These are phyloP conservation scores for Rhopalosiphum maidis DNA, from an alignment of 1,140 invertebrate species.

Conservation along the genomic window DNA sequence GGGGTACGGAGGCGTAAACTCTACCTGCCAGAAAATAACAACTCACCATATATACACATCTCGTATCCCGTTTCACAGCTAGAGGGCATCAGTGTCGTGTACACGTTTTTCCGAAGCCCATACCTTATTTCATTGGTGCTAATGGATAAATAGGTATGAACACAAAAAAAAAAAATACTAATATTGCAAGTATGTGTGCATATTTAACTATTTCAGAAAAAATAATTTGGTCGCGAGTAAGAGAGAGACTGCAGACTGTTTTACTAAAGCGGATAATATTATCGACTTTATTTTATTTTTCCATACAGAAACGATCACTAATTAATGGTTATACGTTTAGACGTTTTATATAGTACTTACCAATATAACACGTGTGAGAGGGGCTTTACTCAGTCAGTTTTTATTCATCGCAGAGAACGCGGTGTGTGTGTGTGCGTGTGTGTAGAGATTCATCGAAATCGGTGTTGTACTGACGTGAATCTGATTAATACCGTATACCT, in stretches of 20 bases:
- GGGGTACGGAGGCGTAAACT: not conserved
- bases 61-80: not conserved
- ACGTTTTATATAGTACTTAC: not conserved
- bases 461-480: not conserved
- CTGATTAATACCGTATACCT: not conserved
- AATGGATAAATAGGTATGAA: not conserved
- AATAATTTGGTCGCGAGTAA: too few relatives aligned
- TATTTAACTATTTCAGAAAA: too few relatives aligned
- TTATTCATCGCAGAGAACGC: not conserved
- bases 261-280: too few relatives aligned
- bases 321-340: too few relatives aligned
- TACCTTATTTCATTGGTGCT: not conserved
- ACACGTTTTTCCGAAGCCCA: not conserved
- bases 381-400: not conserved
- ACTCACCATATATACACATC: not conserved
- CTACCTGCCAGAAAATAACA: not conserved
- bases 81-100: not conserved
- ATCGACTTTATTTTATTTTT: too few relatives aligned
- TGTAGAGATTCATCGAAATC: not conserved
- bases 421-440: too few relatives aligned
- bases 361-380: not conserved
- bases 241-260: too few relatives aligned
- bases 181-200: too few relatives aligned
- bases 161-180: too few relatives aligned
- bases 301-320: too few relatives aligned